Conservation (phyloP, 53 echinoderm and acorn worm species). For the Temnopleurus reevesii region DNA sequence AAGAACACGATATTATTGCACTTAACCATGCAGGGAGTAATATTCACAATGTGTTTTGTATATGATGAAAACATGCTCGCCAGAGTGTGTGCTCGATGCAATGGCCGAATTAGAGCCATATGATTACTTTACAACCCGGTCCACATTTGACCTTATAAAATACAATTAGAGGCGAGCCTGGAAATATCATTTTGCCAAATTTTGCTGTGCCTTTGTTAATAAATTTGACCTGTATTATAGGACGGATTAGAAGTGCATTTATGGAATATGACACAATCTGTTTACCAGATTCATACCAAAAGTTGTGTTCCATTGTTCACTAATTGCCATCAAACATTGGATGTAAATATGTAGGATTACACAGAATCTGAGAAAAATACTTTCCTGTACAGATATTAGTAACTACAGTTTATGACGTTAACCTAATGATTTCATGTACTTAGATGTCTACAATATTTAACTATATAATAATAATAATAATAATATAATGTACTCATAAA, state of each 20-base stretch:
- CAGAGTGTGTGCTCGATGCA: neutral
- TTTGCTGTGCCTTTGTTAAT: conserved; percentile 21
- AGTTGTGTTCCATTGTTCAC: neutral
- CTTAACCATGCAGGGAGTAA: neutral
- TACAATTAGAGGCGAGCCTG: conserved; percentile 16
- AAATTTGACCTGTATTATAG: neutral
- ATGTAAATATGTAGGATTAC: neutral
- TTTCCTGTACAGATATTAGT: neutral
- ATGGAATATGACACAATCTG: conserved; percentile 24
- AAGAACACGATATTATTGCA: neutral
- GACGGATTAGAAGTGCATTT: neutral
- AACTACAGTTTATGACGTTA: no score
- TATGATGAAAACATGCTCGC: neutral
- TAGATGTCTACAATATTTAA: no score
- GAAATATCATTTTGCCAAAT: conserved; percentile 21
- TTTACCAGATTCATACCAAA: neutral
- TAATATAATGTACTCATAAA: no score
- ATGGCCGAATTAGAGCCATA: neutral
- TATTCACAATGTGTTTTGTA: neutral
- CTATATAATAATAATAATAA: no score
- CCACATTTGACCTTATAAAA: conserved; percentile 26
- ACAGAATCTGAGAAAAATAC: neutral
- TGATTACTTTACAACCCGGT: neutral
- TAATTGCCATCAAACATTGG: neutral
- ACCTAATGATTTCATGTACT: no score